Evolutionary conservation across 1,140 invertebrate genomes (phyloP).

Genomic region (Semibalanus balanoides): DNA sequence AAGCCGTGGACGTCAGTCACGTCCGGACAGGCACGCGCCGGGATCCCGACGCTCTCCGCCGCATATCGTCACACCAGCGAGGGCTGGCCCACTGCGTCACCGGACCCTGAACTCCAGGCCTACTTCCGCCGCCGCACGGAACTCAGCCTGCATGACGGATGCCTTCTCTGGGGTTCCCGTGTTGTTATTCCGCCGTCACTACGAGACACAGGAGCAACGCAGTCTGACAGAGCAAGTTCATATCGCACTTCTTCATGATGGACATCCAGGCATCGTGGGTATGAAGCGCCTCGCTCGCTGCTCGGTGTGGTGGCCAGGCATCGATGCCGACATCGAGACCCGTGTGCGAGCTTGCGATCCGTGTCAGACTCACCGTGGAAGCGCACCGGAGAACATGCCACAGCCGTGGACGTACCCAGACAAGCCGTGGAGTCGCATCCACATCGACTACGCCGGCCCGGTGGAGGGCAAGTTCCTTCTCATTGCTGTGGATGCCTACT

Average conservation of each 20-base stretch:
- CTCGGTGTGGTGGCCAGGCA: slow-evolving; percentile 26
- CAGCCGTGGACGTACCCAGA: slow-evolving; percentile 20
- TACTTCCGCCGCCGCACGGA: no score
- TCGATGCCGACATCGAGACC: slow-evolving; percentile 28
- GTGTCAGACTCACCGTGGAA: slow-evolving; percentile 24
- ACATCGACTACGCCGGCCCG: slow-evolving; percentile 33
- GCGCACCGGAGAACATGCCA: slow-evolving; percentile 12
- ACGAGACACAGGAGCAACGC: no score
- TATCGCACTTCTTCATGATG: not conserved
- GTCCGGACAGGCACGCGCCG: no score
- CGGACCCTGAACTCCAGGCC: no score
- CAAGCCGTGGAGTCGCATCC: slow-evolving; percentile 25
- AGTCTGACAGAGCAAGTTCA: no score
- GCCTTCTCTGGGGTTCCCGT: not conserved
- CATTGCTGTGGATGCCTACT: slow-evolving; percentile 32
- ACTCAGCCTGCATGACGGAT: no score
- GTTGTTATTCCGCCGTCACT: slow-evolving; percentile 22
- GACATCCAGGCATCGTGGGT: slow-evolving; percentile 13
- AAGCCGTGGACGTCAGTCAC: no score
- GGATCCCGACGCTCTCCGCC: not conserved
- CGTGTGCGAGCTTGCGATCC: slow-evolving; percentile 30
- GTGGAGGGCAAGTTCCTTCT: slow-evolving; percentile 26
- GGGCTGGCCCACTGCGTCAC: no score
- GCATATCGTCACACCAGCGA: not conserved
- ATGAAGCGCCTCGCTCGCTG: slow-evolving; percentile 27